Evolutionary conservation across 2,888 invertebrate species (phyloP).

Genomic region (Chromoteleia sp.): DNA sequence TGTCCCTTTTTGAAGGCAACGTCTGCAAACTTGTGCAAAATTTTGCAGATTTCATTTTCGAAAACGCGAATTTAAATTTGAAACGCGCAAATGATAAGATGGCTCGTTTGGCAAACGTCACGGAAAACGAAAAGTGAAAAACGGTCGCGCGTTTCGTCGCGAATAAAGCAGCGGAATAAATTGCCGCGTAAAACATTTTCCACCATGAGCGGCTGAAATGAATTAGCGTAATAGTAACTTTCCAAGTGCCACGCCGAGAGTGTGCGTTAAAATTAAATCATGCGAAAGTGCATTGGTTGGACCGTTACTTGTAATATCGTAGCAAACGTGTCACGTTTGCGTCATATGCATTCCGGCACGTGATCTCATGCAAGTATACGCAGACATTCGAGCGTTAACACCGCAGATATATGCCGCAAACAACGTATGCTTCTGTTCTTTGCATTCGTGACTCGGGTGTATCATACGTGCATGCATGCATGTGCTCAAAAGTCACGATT

Average conservation of each 20-base stretch:
- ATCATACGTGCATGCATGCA: constrained; percentile 27
- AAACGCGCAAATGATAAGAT: too few species aligned
- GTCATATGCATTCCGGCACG: constrained; percentile 68
- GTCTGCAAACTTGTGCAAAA: too few species aligned
- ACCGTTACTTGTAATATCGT: constrained; percentile 65
- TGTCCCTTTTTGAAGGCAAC: too few species aligned
- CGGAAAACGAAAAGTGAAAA: constrained; percentile 4
- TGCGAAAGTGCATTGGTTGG: constrained; percentile 56
- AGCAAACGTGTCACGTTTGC: constrained; percentile 67
- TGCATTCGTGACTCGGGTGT: constrained; percentile 43
- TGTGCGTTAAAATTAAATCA: constrained; percentile 53
- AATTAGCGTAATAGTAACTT: constrained; percentile 39
- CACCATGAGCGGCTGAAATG: constrained; percentile 14
- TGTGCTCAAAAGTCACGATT: constrained; percentile 40
- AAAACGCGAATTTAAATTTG: too few species aligned
- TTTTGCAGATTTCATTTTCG: too few species aligned
- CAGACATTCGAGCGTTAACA: constrained; percentile 47
- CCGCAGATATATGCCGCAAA: constrained; percentile 42
- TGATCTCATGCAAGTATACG: constrained; percentile 63
- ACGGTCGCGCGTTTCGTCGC: constrained; percentile 1
- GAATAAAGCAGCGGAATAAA: constrained; percentile 8
- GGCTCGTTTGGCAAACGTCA: too few species aligned
- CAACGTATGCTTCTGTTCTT: constrained; percentile 51
- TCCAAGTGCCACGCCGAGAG: constrained; percentile 20
- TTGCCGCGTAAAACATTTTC: constrained; percentile 10